Evolutionary conservation across 2,888 invertebrate species (phyloP).

Genomic region (Falcaria lacertinaria): DNA sequence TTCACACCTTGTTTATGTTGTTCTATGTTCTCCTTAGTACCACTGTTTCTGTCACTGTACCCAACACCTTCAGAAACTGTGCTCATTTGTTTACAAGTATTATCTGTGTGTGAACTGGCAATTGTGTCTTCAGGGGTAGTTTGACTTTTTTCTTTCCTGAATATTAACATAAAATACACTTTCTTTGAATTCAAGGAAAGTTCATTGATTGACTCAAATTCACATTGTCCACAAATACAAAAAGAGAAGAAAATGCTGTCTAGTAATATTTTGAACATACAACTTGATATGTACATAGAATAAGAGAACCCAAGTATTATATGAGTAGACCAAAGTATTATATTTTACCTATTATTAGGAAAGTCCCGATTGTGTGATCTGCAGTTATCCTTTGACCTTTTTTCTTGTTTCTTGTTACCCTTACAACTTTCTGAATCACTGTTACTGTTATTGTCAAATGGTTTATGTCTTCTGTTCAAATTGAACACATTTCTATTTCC

Average conservation of each 20-base stretch:
- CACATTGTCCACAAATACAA: too few relatives aligned
- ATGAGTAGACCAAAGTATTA: too few relatives aligned
- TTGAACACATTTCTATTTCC: slow-evolving; percentile 18
- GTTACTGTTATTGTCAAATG: slow-evolving; percentile 4
- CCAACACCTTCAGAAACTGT: slow-evolving; percentile 14
- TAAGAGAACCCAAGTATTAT: too few relatives aligned
- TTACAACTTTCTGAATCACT: slow-evolving; percentile 4
- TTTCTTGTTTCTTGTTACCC: slow-evolving; percentile 4
- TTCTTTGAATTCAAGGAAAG: too few relatives aligned
- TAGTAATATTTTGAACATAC: too few relatives aligned
- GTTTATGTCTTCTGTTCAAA: slow-evolving; percentile 3
- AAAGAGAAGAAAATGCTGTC: too few relatives aligned
- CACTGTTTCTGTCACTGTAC: slow-evolving; percentile 12
- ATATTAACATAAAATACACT: not conserved
- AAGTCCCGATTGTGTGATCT: not conserved
- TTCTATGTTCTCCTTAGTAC: slow-evolving; percentile 26
- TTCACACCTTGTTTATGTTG: slow-evolving; percentile 8
- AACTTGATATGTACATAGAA: too few relatives aligned
- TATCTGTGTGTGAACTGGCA: slow-evolving; percentile 16
- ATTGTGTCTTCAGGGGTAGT: slow-evolving; percentile 17
- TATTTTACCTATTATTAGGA: slow-evolving; percentile 15
- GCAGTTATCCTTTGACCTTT: slow-evolving; percentile 2
- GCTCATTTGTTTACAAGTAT: slow-evolving; percentile 10
- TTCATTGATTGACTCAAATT: too few relatives aligned
- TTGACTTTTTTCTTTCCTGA: slow-evolving; percentile 18